Base-by-base conservation (phyloP, 2,888 invertebrate species). In the Sussaba pulchella region DNA sequence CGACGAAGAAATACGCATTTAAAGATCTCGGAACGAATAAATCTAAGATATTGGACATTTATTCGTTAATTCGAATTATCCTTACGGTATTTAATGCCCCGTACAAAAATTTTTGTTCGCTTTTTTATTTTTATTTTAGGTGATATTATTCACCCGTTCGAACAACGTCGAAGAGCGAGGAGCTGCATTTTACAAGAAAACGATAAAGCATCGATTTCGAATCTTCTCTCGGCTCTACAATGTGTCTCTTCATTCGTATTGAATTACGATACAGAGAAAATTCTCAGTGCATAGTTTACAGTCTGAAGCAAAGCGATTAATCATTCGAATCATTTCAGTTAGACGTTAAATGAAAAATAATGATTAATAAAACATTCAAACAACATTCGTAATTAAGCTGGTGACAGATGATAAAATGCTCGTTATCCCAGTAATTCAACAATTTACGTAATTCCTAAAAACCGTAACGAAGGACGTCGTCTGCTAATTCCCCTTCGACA, bases 61-160 rank as follows among this genome's bases (percentile, higher is more conserved):
- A 57, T 57, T 71, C 57, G 21, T 26, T 50, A 24, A 70, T 76
- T 71, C 59, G 2, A 2, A 31, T 31, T 5, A 71, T 59, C 9
- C 66, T 57, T 39, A 59, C 64, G 59, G 31, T 71, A 69, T 57
- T 66, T 59, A 66, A 77, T 71, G 77, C 59, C 64, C 77, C 77
- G 66, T 71, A 77, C 31, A 80, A 75, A 75, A 75, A 43, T 52
- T 71, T 59, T 50, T 47, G 8, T 6, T 69, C 41, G 36, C 12
- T 45, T 39, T 45, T 39, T 69, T 41, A 43, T 14, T 41, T 39
- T 31, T 43, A 2, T 41, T 61, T 69, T 17, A 31, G n/a, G n/a
- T n/a, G n/a, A n/a, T n/a, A n/a, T n/a, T n/a, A n/a, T n/a, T n/a
- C n/a, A n/a, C n/a, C n/a, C n/a, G n/a, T n/a, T n/a, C n/a, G n/a